Conservation (phyloP, 2,888 invertebrate species). For the Mamestra brassicae region DNA sequence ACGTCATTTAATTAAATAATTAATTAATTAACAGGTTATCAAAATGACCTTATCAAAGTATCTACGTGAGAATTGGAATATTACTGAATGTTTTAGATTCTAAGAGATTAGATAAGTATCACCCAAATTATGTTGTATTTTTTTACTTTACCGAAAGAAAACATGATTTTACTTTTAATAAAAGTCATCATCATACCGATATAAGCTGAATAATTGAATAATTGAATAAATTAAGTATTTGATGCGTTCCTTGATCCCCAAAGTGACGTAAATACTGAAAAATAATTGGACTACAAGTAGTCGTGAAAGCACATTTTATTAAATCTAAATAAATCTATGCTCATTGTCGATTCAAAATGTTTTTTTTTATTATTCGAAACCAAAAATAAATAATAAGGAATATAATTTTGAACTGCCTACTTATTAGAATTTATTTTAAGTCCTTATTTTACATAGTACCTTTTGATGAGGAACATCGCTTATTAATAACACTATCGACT, state of each 20-base stretch:
- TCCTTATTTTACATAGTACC: neutral
- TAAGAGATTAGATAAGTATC: slow-evolving; percentile 36
- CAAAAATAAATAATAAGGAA: neutral
- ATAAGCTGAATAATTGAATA: neutral
- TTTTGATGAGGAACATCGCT: neutral
- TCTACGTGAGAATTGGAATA: slow-evolving; percentile 34
- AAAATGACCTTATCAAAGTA: slow-evolving; percentile 11
- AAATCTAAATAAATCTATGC: neutral
- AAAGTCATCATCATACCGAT: neutral
- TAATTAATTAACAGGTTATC: slow-evolving; percentile 38
- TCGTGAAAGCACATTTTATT: neutral
- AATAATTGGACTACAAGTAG: neutral
- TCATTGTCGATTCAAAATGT: neutral
- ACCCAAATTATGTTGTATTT: neutral
- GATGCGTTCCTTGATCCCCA: slow-evolving; percentile 8
- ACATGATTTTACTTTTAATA: slow-evolving; percentile 26
- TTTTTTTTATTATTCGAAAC: neutral
- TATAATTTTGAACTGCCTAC: neutral
- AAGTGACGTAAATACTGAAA: neutral
- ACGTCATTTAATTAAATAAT: slow-evolving; percentile 34
- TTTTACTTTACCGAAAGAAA: slow-evolving; percentile 10
- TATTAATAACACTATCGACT: neutral
- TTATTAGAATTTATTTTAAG: neutral
- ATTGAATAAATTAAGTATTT: slow-evolving; percentile 19
- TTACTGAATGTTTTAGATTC: slow-evolving; percentile 9